These are phyloP conservation scores for Toxostoma redivivum DNA, from an alignment of 2,113 vertebrate genomes.

Conservation along the genomic window DNA sequence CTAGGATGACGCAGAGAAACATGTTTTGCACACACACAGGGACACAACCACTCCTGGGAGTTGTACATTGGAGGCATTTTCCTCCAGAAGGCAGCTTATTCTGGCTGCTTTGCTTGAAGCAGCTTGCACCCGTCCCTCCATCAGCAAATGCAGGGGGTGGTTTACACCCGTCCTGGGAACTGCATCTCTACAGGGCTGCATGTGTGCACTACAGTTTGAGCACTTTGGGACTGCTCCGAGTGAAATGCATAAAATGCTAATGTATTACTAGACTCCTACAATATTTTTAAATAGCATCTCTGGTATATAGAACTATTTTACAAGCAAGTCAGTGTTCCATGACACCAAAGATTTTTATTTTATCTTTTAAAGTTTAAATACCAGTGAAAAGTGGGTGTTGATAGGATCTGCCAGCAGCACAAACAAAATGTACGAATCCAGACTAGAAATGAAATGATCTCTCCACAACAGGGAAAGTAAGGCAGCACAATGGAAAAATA, in stretches of 20 bases:
- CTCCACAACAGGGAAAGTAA: background rate
- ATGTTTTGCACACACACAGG: background rate
- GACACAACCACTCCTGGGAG: background rate
- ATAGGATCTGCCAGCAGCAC: conserved; percentile 59
- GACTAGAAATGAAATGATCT: background rate
- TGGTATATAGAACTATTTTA: conserved; percentile 34
- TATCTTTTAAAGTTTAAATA: conserved; percentile 46
- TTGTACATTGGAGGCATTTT: background rate
- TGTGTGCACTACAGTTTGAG: background rate
- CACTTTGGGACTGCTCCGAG: background rate
- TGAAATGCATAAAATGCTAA: conserved; percentile 47
- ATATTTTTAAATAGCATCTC: conserved; percentile 59
- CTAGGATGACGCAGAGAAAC: background rate
- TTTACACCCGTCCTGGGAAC: background rate
- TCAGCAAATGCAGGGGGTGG: background rate
- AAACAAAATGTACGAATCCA: conserved; percentile 48
- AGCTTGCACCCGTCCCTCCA: background rate
- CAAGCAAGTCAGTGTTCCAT: conserved; percentile 39
- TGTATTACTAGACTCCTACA: conserved; percentile 60
- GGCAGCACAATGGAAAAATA: background rate
- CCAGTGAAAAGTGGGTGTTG: conserved; percentile 57
- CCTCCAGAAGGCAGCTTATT: background rate
- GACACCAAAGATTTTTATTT: conserved; percentile 55
- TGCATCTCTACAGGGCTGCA: background rate
- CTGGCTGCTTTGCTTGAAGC: background rate